phyloP scores from a whole-genome alignment of 2,113 vertebrate species.

The Salvator merianae region DNA sequence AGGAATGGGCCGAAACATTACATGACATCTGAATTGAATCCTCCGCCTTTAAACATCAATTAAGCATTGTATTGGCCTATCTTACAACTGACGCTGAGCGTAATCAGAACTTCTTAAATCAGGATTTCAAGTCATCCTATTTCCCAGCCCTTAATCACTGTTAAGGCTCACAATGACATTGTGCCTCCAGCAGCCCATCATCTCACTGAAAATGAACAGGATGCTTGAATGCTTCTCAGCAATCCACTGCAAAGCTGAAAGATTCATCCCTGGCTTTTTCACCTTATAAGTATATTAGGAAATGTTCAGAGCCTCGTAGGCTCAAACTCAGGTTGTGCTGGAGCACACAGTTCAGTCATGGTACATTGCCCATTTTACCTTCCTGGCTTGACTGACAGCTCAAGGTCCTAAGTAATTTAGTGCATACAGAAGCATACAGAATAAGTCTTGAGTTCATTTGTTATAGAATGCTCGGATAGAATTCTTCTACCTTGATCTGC shows the following conservation, averaged over 20 bases:
- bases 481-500: not conserved
- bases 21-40: not conserved
- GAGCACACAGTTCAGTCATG: not conserved
- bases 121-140: not conserved
- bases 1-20: too few species aligned
- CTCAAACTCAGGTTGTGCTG: not conserved
- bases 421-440: not conserved
- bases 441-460: not conserved
- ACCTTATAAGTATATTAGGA: not conserved
- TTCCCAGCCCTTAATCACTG: not conserved
- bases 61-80: not conserved
- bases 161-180: not conserved
- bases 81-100: not conserved
- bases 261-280: not conserved
- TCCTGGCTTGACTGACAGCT: not conserved
- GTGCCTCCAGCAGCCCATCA: not conserved
- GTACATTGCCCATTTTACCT: not conserved
- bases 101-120: not conserved
- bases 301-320: not conserved
- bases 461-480: too few species aligned
- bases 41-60: not conserved
- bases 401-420: not conserved
- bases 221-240: not conserved
- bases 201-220: not conserved
- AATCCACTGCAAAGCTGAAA: conserved; percentile 5